Base-by-base conservation (phyloP, 2,888 invertebrate species). In the Periphyllus acericola region DNA sequence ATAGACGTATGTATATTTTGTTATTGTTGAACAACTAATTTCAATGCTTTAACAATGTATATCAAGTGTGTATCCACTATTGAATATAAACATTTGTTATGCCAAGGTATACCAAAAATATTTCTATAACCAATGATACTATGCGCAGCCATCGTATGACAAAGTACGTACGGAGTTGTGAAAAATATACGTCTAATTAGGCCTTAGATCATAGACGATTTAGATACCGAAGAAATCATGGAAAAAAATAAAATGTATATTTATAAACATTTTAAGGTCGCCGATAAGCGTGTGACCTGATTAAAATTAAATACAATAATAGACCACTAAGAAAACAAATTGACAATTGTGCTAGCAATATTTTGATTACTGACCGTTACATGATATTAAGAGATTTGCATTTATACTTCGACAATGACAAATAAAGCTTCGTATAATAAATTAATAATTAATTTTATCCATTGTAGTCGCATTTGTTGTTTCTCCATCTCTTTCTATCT, bases 361-460 rank as follows among this genome's bases (percentile, higher is more conserved):
- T 66, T 76, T 76, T 32, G 75, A 84, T 84, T 84, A 72, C 71
- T 52, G 36, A 34, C 25, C 80, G 60, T 25, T 68, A 68, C 80
- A 25, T 55, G n/a, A 60, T 29, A 55, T 32, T 46, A 55, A 75
- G 40, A 78, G 84, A 84, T 84, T 84, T 84, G 76, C 76, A 84
- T 84, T 84, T 66, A 40, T 68, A 66, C 40, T 25, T 25, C 72
- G 55, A 76, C 84, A 76, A 78, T 84, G 84, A 66, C 66, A 78
- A 76, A 76, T 46, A 83, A 83, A 83, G 17, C 40, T 25, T n/a
- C 55, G 3, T 83, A 83, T 83, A 76, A 83, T 83, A 83, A 75
- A 83, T 83, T 72, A 74, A 75, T 83, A 75, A 84, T 84, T 76
- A 76, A 76, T 84, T 84, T 75, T 19, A 17, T 84, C 68, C 66